Evolutionary conservation across 2,113 vertebrate genomes (phyloP).

Genomic region (Harpagus bidentatus): DNA sequence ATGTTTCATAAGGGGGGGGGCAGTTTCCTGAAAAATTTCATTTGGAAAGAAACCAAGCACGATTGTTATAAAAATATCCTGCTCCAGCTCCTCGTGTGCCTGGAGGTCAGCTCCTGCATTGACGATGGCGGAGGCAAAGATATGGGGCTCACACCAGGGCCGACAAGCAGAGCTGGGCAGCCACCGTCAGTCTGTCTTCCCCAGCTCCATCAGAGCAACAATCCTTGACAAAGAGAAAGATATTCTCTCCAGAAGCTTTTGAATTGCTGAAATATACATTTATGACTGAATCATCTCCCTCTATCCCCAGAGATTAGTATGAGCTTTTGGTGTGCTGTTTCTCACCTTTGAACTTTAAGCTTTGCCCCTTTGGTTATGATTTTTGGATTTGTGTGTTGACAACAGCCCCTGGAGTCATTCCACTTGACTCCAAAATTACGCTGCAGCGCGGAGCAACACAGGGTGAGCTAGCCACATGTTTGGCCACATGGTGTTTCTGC

Average conservation of each 20-base stretch:
- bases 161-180: rapidly evolving
- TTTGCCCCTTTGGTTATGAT: neutral
- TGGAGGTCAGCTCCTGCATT: neutral
- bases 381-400: neutral
- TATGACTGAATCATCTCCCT: neutral
- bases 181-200: neutral
- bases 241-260: neutral
- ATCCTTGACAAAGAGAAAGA: neutral
- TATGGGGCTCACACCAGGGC: rapidly evolving
- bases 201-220: neutral
- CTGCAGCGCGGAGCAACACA: rapidly evolving
- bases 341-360: neutral
- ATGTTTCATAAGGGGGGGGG: neutral
- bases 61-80: neutral
- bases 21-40: neutral
- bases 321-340: neutral
- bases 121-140: rapidly evolving
- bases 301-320: neutral
- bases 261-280: neutral
- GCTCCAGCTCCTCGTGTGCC: neutral
- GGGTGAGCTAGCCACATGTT: rapidly evolving
- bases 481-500: rapidly evolving
- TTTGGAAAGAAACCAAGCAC: neutral
- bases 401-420: rapidly evolving
- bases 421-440: neutral